phyloP scores from a whole-genome alignment of 2,113 vertebrate genomes.

The Spermophilus dauricus region DNA sequence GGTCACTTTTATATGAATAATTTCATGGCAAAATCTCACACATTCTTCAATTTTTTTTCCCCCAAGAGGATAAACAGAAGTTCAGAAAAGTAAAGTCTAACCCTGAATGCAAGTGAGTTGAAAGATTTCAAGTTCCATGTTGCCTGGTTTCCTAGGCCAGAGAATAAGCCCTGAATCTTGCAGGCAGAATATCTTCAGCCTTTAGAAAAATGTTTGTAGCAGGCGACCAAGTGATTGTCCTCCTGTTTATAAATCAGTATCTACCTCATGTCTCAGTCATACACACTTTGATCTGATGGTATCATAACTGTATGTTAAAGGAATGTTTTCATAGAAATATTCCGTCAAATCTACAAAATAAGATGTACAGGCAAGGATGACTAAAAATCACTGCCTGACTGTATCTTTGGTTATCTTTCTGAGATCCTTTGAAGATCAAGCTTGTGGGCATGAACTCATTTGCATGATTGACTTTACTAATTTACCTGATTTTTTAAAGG shows the following conservation, averaged over 20 bases:
- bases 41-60: too few species aligned
- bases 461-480: background rate
- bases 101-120: background rate
- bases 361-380: background rate
- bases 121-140: background rate
- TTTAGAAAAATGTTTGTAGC: constrained; percentile 4
- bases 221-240: background rate
- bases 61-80: constrained; percentile 6
- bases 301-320: background rate
- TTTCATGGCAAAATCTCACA: constrained; percentile 4
- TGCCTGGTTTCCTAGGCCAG: background rate
- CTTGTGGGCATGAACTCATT: constrained; percentile 5
- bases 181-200: background rate
- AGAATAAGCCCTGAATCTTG: background rate
- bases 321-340: constrained; percentile 11
- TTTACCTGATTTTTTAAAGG: constrained; percentile 57
- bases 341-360: background rate
- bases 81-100: constrained; percentile 11
- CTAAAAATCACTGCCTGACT: background rate
- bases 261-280: background rate
- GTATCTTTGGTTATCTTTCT: background rate
- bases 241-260: background rate
- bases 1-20: constrained; percentile 43
- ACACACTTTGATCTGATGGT: background rate
- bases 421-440: background rate